Conservation (phyloP, 2,113 vertebrate genomes). For the Phyllostomus discolor region DNA sequence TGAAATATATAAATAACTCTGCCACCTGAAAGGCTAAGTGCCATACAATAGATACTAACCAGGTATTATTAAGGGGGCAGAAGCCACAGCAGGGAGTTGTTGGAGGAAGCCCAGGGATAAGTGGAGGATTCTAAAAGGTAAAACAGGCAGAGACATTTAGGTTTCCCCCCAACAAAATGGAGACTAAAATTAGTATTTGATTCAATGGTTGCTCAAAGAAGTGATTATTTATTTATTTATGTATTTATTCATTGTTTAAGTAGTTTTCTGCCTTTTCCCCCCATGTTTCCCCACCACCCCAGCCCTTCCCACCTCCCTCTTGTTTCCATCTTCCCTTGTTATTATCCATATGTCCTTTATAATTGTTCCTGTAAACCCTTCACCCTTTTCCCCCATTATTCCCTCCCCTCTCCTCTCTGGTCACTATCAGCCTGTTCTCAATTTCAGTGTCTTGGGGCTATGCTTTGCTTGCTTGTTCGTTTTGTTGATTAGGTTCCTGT, state of each 20-base stretch:
- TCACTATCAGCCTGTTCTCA: too few relatives aligned
- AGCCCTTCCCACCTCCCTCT: too few relatives aligned
- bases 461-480: too few relatives aligned
- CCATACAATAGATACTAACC: not conserved
- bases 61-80: not conserved
- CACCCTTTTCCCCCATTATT: too few relatives aligned
- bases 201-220: not conserved
- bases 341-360: too few relatives aligned
- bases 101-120: not conserved
- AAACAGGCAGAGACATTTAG: not conserved
- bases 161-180: not conserved
- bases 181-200: not conserved
- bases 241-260: not conserved
- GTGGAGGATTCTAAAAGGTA: not conserved
- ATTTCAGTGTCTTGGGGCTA: too few relatives aligned
- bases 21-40: not conserved
- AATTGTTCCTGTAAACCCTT: too few relatives aligned
- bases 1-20: not conserved
- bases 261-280: too few relatives aligned
- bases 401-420: too few relatives aligned
- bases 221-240: not conserved
- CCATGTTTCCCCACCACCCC: too few relatives aligned
- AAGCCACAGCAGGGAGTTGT: not conserved
- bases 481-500: too few relatives aligned
- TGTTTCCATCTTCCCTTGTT: too few relatives aligned